Evolutionary conservation across 2,113 vertebrate genomes (phyloP), one percentile per base, ranked within the genome.

Genomic region (Bombycilla garrulus): DNA sequence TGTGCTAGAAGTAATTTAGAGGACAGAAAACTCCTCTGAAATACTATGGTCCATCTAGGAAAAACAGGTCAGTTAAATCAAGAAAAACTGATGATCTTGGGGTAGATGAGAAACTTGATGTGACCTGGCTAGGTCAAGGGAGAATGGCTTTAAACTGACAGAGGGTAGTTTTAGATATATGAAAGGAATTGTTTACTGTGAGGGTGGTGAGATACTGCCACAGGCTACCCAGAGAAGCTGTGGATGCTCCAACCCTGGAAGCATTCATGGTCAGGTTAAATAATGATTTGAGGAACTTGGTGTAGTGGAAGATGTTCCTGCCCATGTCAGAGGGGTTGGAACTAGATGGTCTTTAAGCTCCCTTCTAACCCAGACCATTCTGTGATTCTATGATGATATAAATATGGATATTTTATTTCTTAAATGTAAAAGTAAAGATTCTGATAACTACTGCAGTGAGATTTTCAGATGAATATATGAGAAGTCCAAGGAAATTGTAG

Each of bases 81-180:
- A 73, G 20, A 69, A 5, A 83, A 83, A 81, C 5, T n/a, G 8
- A 8, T 15, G 1, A 4, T 73, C 9, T 48, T 40, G 28, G 16
- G 6, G 4, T 76, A n/a, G 11, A 16, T 31, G 25, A 61, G 47
- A 54, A 82, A 8, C 3, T 61, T 61, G 25, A 54, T 15, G 31
- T 61, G 29, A 29, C 7, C 20, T 0, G 0, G 3, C 22, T 42
- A 36, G 26, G 23, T 50, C 15, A 36, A 50, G 23, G 12, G 4
- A 4, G 3, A 50, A 56, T 28, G 26, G 10, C 11, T 64, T 48
- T 62, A 64, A 62, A 48, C 19, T 24, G 36, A 14, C 6, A 33
- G 25, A 62, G 15, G 15, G 5, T 44, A 28, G 9, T 15, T 77
- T 64, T 33, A n/a, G 26, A 33, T 24, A 13, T 19, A 33, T 24